A percentile compares a stretch with the other conserved stretches of the same genome.
Conservation (phyloP, 23 tunicate species). For the Oikopleura vanhoeffeni region DNA sequence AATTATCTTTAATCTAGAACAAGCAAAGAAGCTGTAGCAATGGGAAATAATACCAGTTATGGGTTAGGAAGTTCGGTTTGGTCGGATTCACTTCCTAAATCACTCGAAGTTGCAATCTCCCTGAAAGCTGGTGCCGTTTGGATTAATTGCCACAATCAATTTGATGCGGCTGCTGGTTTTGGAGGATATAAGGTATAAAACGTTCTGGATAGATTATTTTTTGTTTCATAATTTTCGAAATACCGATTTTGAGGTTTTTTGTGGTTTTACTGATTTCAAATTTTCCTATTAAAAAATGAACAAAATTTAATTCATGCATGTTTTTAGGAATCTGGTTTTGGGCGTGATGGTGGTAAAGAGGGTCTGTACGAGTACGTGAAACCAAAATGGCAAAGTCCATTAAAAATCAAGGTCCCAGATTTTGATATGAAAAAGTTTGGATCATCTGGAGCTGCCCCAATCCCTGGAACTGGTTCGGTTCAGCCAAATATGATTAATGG, state of each 20-base stretch:
- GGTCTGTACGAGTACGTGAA: slow-evolving; percentile 73
- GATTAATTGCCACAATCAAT: slow-evolving; percentile 72
- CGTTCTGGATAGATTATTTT: no score
- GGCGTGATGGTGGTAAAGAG: slow-evolving; percentile 89
- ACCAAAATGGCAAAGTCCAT: slow-evolving; percentile 36
- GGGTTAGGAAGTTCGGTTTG: slow-evolving; percentile 75
- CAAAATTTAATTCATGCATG: no score
- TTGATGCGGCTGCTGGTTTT: slow-evolving; percentile 90
- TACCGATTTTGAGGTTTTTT: no score
- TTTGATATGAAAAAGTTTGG: slow-evolving; percentile 62
- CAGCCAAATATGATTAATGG: not conserved
- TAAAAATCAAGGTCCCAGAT: slow-evolving; percentile 18
- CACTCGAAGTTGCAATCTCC: slow-evolving; percentile 54
- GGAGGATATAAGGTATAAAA: slow-evolving; percentile 85
- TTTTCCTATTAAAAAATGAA: no score
- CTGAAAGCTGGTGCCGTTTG: slow-evolving; percentile 94
- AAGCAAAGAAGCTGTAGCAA: slow-evolving; percentile 46
- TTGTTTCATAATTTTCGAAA: no score
- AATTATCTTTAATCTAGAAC: slow-evolving; percentile 21
- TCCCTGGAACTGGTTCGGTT: slow-evolving; percentile 27
- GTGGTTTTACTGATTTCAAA: no score
- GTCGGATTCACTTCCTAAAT: slow-evolving; percentile 78
- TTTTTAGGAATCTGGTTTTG: slow-evolving; percentile 80
- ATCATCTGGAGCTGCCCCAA: slow-evolving; percentile 25
- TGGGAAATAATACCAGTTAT: slow-evolving; percentile 83